A percentile compares a stretch with the other conserved stretches of the same genome.
phyloP scores from a whole-genome alignment of 2,797 vertebrate genomes.

The Saxicola maurus region DNA sequence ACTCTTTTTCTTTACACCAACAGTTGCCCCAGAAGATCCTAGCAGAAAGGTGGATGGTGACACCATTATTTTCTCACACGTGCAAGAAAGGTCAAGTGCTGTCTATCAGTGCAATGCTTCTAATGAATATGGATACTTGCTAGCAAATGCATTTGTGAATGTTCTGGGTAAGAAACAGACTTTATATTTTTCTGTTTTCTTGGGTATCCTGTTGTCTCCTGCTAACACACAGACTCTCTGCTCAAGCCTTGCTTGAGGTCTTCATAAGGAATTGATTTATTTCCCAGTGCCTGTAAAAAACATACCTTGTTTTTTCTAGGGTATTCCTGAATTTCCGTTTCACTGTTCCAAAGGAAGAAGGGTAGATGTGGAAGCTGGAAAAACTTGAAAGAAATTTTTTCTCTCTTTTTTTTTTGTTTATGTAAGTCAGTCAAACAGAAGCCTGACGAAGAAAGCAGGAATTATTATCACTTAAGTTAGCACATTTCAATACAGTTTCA shows the following conservation, averaged over 20 bases:
- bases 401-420: background rate
- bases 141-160: slow-evolving; percentile 93
- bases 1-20: background rate
- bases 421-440: background rate
- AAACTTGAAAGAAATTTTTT: background rate
- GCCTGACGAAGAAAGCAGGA: background rate
- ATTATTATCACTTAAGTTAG: background rate
- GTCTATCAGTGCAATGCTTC: slow-evolving; percentile 97
- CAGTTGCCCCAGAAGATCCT: slow-evolving; percentile 85
- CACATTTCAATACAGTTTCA: background rate
- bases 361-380: background rate
- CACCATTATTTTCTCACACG: slow-evolving; percentile 87
- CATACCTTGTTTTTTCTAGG: background rate
- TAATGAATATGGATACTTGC: slow-evolving; percentile 90
- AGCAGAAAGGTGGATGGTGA: slow-evolving; percentile 91
- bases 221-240: background rate
- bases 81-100: slow-evolving; percentile 87
- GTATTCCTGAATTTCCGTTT: background rate
- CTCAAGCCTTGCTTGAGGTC: background rate
- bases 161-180: slow-evolving; percentile 85
- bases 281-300: background rate
- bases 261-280: background rate
- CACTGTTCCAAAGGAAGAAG: background rate
- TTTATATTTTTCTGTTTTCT: background rate
- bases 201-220: background rate